Evolutionary conservation across 1,140 invertebrate genomes (phyloP).

Genomic region (Drosophila parabipectinata): DNA sequence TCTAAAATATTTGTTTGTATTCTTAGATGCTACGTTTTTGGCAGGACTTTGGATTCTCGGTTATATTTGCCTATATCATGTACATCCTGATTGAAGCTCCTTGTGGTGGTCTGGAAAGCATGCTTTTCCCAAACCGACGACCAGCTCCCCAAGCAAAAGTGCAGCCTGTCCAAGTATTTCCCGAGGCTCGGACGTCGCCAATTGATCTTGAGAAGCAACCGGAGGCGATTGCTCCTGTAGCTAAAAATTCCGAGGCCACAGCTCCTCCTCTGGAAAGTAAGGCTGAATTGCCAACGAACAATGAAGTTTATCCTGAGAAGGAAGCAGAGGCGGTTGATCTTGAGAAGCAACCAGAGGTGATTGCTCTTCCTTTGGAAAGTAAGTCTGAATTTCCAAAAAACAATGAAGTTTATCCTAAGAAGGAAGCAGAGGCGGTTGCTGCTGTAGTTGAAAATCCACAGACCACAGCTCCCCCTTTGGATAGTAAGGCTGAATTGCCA

Average conservation of each 20-base stretch:
- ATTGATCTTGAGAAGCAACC: conserved; percentile 29
- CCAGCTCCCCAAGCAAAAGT: conserved; percentile 22
- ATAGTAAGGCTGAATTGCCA: conserved; percentile 2
- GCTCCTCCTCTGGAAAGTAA: conserved; percentile 29
- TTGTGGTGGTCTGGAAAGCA: conserved; percentile 37
- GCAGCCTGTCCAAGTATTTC: background rate
- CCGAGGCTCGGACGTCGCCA: background rate
- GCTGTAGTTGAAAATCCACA: background rate
- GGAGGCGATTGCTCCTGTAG: background rate
- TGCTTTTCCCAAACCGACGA: conserved; percentile 38
- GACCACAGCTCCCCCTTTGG: conserved; percentile 26
- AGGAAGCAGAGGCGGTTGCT: no score
- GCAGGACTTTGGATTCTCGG: conserved; percentile 56
- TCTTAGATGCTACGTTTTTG: conserved; percentile 50
- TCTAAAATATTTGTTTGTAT: background rate
- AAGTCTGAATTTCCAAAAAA: background rate
- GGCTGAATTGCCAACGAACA: background rate
- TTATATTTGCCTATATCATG: conserved; percentile 42
- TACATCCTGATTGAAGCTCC: conserved; percentile 57
- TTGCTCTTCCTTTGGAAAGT: conserved; percentile 5
- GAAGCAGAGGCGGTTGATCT: background rate
- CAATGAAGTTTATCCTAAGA: no score
- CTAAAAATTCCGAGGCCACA: background rate
- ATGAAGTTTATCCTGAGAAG: conserved; percentile 11
- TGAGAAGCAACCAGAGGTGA: no score